Conservation (phyloP, 2,113 vertebrate species). For the Hypanus sabinus region DNA sequence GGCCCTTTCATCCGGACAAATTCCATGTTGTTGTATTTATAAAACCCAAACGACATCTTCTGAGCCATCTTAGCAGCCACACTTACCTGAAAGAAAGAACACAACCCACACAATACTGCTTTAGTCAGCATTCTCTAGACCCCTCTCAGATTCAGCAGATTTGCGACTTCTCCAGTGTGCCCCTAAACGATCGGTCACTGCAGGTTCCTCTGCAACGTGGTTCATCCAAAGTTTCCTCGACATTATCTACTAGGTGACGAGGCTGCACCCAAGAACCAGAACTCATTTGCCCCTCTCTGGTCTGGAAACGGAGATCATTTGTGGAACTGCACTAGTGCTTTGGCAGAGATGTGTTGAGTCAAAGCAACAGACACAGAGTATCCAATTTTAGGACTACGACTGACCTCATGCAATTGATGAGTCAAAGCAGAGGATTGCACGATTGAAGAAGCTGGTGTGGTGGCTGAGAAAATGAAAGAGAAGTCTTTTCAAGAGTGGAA, state of each 20-base stretch:
- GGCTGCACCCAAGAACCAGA: neutral
- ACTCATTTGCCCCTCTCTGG: neutral
- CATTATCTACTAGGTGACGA: neutral
- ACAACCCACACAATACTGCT: neutral
- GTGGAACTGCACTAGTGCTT: neutral
- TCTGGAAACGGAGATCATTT: neutral
- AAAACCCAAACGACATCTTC: slow-evolving; percentile 94
- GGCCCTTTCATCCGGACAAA: slow-evolving; percentile 98
- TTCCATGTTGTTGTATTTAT: slow-evolving; percentile 98
- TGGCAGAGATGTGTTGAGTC: neutral
- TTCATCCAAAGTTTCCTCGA: neutral
- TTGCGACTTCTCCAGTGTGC: neutral
- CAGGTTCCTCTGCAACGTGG: too few relatives aligned
- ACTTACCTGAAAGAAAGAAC: slow-evolving; percentile 68
- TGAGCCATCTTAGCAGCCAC: slow-evolving; percentile 98
- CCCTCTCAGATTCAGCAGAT: neutral
- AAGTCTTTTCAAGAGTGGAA: too few relatives aligned
- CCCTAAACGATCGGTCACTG: neutral
- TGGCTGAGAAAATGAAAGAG: too few relatives aligned
- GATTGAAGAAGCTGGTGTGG: too few relatives aligned
- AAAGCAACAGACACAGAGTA: neutral
- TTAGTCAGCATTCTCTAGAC: too few relatives aligned
- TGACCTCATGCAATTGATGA: neutral
- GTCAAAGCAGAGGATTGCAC: neutral
- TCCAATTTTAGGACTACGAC: neutral